Conservation (phyloP, 2,888 invertebrate genomes). For the Mermis nigrescens region DNA sequence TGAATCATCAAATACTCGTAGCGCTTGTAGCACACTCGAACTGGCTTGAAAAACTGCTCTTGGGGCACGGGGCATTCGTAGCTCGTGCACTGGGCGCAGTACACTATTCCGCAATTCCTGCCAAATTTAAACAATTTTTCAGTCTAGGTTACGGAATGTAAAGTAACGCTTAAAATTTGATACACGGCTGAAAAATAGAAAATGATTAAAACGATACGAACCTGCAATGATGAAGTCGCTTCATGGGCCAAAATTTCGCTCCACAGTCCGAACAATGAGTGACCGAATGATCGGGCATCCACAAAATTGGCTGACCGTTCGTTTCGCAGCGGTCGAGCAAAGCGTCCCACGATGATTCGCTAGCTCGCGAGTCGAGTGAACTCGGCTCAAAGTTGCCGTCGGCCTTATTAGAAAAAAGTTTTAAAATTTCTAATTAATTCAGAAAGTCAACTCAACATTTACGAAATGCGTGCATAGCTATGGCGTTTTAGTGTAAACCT, state of each 20-base stretch:
- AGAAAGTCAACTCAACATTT: too few relatives aligned
- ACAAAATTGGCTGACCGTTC: constrained; percentile 42
- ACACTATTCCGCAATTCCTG: constrained; percentile 78
- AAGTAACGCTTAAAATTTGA: too few relatives aligned
- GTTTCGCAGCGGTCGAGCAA: constrained; percentile 52
- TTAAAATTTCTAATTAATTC: too few relatives aligned
- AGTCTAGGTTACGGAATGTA: too few relatives aligned
- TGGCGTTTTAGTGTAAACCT: too few relatives aligned
- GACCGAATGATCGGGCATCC: constrained; percentile 81
- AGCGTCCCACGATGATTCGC: constrained; percentile 62
- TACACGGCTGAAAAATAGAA: too few relatives aligned
- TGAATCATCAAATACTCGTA: constrained; percentile 26
- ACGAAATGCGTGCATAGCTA: too few relatives aligned
- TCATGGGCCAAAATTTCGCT: constrained; percentile 67
- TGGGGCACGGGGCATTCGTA: constrained; percentile 58
- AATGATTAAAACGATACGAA: too few relatives aligned
- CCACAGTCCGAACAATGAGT: constrained; percentile 70
- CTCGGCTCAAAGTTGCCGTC: background rate
- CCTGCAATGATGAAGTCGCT: constrained; percentile 84
- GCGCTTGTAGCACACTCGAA: constrained; percentile 65
- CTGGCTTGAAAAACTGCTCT: constrained; percentile 66
- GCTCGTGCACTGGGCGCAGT: constrained; percentile 77
- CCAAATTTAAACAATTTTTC: too few relatives aligned
- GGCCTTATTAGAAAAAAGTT: too few relatives aligned
- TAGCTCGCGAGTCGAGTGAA: constrained; percentile 26